Base-by-base conservation (phyloP, 2,888 invertebrate species). In the Ectemnius continuus region DNA sequence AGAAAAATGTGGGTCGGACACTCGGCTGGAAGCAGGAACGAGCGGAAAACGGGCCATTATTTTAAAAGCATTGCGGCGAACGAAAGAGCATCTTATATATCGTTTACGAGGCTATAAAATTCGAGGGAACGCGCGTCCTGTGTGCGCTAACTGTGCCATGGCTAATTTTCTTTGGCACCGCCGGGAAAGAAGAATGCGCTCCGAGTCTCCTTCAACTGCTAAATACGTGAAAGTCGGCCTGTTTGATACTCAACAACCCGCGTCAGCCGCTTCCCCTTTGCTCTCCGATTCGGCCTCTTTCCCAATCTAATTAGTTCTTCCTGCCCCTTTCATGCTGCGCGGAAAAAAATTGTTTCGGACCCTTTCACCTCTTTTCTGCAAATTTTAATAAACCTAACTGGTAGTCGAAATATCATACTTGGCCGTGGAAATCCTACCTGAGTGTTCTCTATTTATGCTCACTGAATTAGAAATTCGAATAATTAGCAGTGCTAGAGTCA, bases 51-150 rank as follows among this genome's bases (percentile, higher is more conserved):
- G 48, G 16, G 20, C 18, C 67, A 26, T 67, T 63, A 60, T 63
- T 67, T 52, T 67, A 60, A 63, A 60, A 68, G 67, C 62, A 26
- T 52, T 67, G 61, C n/a, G 48, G 14, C 11, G 46, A 26, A 58
- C 45, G 48, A n/a, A 16, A 28, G 6, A 2, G 14, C 16, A 11
- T 3, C 8, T 57, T 45, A 59, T 52, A 60, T 60, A 16, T 16
- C 52, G 52, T 70, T 66, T 36, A 64, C 26, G 28, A 8, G 59
- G 23, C 11, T 0, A 14, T n/a, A 14, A 58, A 58, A 58, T 20
- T 58, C 14, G n/a, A 26, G 58, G 26, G 20, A 26, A 58, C 20
- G 13, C 52, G 52, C 52, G 52, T 52, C 52, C 36, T 36, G 52
- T 14, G 52, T 16, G 14, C n/a, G 52, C 52, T 16, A 52, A 52